These are phyloP conservation scores for Myzus persicae DNA, from an alignment of 1,140 invertebrate genomes.

Conservation along the genomic window DNA sequence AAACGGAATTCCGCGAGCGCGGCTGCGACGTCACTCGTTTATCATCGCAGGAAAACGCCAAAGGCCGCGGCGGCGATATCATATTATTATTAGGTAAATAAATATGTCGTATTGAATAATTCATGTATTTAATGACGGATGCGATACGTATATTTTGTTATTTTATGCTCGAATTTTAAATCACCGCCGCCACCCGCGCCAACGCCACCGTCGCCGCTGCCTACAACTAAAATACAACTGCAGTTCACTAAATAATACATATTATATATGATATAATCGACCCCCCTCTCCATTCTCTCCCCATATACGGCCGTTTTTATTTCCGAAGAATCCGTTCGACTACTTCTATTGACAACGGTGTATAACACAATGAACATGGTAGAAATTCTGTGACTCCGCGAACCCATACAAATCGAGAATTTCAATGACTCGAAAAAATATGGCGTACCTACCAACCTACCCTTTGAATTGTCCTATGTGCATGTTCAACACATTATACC, in stretches of 20 bases:
- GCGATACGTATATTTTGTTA: neutral
- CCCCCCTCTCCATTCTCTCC: neutral
- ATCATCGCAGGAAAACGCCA: neutral
- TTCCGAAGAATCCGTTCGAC: neutral
- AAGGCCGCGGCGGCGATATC: neutral
- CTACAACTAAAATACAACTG: too few relatives aligned
- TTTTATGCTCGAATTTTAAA: neutral
- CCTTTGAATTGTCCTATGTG: neutral
- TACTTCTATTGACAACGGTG: neutral
- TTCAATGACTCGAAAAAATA: neutral
- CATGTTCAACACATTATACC: neutral
- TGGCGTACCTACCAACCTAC: neutral
- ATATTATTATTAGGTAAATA: neutral
- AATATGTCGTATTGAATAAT: neutral
- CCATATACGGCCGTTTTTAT: neutral
- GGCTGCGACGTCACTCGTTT: neutral
- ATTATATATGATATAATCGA: too few relatives aligned
- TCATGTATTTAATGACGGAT: neutral
- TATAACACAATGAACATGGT: neutral
- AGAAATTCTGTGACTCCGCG: neutral
- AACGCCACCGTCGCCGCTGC: too few relatives aligned
- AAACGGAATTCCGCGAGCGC: conserved; percentile 18
- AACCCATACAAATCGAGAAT: neutral
- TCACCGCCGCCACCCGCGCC: neutral
- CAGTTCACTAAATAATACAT: too few relatives aligned